Percentiles rank a stretch among this genome's conserved stretches.
These are phyloP conservation scores for Drosophila atripex DNA, from an alignment of 2,888 invertebrate genomes.

Conservation along the genomic window DNA sequence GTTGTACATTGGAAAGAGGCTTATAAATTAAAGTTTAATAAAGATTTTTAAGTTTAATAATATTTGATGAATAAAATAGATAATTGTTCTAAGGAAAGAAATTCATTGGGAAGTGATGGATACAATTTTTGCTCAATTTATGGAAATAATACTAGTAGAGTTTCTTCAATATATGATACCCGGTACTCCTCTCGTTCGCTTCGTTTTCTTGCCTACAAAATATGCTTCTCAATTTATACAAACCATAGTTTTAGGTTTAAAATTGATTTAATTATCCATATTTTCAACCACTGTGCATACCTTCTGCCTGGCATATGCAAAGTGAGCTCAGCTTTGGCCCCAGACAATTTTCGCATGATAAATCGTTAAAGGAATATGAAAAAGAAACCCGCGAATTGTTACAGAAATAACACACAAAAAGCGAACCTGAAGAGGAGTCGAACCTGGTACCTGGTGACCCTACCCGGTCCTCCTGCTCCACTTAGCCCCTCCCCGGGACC, in stretches of 20 bases:
- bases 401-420: slow-evolving; percentile 59
- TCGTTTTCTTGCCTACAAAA: too few relatives aligned
- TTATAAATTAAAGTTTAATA: background rate
- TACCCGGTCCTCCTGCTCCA: slow-evolving; percentile 27
- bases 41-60: background rate
- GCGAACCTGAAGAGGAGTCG: slow-evolving; percentile 11
- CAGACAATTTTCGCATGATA: slow-evolving; percentile 80
- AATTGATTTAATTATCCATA: too few relatives aligned
- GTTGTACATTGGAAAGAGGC: slow-evolving; percentile 21
- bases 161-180: too few relatives aligned
- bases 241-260: background rate
- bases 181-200: too few relatives aligned
- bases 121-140: too few relatives aligned
- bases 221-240: background rate
- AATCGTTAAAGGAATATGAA: slow-evolving; percentile 79
- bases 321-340: slow-evolving; percentile 60
- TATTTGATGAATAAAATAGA: background rate
- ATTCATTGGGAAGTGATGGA: too few relatives aligned
- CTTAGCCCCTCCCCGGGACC: slow-evolving; percentile 21
- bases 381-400: slow-evolving; percentile 67
- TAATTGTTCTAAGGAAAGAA: background rate
- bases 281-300: slow-evolving; percentile 23
- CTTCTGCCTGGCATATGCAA: slow-evolving; percentile 65
- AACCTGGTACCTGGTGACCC: slow-evolving; percentile 28
- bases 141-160: too few relatives aligned